These are phyloP conservation scores for Cephalopachus bancanus DNA, from an alignment of 2,797 vertebrate genomes.

Conservation along the genomic window DNA sequence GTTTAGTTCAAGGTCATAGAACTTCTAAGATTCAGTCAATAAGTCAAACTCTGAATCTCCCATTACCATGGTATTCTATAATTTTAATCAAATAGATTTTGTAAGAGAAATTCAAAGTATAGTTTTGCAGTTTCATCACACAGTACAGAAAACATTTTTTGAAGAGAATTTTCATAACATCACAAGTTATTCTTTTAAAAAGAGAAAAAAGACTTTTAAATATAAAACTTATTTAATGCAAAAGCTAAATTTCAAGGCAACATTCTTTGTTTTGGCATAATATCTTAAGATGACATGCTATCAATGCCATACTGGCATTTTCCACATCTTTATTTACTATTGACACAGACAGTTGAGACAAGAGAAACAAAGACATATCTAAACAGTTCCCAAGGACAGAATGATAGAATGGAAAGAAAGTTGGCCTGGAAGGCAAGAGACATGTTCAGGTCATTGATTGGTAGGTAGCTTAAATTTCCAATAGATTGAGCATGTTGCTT, in stretches of 20 bases:
- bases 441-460: neutral
- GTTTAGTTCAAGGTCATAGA: neutral
- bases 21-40: neutral
- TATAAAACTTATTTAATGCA: neutral
- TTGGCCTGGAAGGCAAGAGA: neutral
- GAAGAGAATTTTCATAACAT: neutral
- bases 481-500: neutral
- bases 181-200: neutral
- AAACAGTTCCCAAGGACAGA: neutral
- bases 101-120: neutral
- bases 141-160: neutral
- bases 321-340: neutral
- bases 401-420: neutral
- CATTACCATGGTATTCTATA: neutral
- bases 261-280: neutral
- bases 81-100: constrained; percentile 28
- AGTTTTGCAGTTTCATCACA: neutral
- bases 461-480: neutral
- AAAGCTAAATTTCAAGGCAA: neutral
- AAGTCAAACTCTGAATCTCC: neutral
- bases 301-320: neutral
- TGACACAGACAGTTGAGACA: neutral
- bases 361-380: neutral
- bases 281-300: neutral
- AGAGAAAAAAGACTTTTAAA: neutral